Percentiles rank a stretch among this genome's conserved stretches.
Conservation (phyloP, 2,113 vertebrate species). For the Oceanodroma tethys region DNA sequence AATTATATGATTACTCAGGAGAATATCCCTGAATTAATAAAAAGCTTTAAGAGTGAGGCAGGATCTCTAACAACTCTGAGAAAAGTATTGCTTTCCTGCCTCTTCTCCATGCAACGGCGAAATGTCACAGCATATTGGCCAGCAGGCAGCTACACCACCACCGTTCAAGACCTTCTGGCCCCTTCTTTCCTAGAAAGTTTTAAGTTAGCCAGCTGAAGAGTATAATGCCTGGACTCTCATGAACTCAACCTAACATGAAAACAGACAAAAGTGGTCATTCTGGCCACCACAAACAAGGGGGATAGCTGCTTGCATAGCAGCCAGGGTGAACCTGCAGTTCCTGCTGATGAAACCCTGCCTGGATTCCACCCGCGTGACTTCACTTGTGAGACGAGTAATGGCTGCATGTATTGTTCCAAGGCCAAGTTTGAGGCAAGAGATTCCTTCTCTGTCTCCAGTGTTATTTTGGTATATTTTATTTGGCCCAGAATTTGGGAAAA, state of each 20-base stretch:
- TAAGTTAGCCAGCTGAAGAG: not conserved
- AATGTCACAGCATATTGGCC: not conserved
- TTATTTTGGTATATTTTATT: conserved; percentile 67
- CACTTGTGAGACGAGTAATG: not conserved
- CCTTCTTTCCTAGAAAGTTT: conserved; percentile 20
- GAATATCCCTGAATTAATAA: not conserved
- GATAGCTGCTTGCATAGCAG: not conserved
- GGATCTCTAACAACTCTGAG: not conserved
- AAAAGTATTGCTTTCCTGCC: not conserved
- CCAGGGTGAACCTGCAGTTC: not conserved
- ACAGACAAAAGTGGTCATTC: not conserved
- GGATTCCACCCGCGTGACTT: conserved; percentile 39
- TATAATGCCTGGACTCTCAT: not conserved
- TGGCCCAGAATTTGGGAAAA: conserved; percentile 56
- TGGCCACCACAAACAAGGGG: not conserved
- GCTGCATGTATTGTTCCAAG: not conserved
- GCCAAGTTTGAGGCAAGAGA: conserved; percentile 62
- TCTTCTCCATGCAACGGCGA: not conserved
- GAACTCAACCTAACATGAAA: not conserved
- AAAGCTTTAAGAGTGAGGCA: not conserved
- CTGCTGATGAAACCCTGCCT: conserved; percentile 18
- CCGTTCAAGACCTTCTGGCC: not conserved
- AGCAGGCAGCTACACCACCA: not conserved
- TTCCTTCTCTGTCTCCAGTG: conserved; percentile 54
- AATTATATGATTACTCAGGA: not conserved